Conservation (phyloP, 1,140 invertebrate species). For the Caenorhabditis remanei region DNA sequence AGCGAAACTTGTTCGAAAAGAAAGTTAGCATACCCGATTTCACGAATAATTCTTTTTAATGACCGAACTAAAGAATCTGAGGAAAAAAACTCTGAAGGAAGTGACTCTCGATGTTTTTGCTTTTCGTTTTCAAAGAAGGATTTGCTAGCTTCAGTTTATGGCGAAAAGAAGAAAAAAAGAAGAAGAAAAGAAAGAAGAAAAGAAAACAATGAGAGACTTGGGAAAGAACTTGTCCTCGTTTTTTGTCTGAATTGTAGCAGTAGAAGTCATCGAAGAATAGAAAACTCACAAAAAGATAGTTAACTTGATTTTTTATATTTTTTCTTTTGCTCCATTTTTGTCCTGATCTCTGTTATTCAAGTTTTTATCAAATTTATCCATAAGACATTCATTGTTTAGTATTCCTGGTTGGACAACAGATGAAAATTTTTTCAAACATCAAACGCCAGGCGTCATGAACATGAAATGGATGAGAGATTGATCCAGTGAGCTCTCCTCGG, state of each 20-base stretch:
- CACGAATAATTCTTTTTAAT: too few species aligned
- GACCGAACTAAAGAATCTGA: neutral
- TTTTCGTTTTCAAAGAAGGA: neutral
- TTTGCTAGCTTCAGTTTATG: neutral
- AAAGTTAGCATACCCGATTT: too few species aligned
- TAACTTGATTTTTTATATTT: too few species aligned
- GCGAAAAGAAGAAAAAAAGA: neutral
- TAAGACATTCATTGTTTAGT: too few species aligned
- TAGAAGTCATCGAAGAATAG: neutral
- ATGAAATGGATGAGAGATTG: conserved; percentile 19
- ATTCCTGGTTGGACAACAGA: neutral
- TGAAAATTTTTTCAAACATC: neutral
- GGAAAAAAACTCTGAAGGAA: neutral
- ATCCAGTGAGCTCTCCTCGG: neutral
- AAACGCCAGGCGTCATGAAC: conserved; percentile 21
- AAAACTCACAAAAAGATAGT: too few species aligned
- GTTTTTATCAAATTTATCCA: too few species aligned
- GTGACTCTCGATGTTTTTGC: conserved; percentile 18
- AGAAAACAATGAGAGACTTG: conserved; percentile 2
- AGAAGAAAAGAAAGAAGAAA: neutral
- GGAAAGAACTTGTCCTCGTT: neutral
- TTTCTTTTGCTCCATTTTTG: too few species aligned
- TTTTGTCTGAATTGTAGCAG: neutral
- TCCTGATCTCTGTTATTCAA: too few species aligned
- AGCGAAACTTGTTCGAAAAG: neutral